Percentiles rank a stretch among this genome's conserved stretches.
Conservation (phyloP, 2,113 vertebrate species). For the Ceyx melanurus region DNA sequence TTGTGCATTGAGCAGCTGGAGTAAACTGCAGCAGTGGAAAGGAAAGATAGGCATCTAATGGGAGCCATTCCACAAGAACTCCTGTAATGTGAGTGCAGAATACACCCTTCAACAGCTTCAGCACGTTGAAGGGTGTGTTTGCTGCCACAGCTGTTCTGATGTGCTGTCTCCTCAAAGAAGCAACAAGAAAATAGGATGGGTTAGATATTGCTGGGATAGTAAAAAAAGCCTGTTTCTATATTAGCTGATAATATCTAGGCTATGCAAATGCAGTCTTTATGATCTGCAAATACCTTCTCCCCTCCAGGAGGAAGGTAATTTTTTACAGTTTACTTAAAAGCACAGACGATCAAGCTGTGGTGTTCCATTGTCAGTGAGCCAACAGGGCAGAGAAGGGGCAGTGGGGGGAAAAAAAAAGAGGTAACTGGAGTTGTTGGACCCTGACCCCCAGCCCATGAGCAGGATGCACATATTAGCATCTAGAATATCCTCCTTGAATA, state of each 20-base stretch:
- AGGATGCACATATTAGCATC: neutral
- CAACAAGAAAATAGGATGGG: neutral
- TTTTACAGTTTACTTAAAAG: neutral
- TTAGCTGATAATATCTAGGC: constrained; percentile 8
- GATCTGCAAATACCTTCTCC: neutral
- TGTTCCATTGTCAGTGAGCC: neutral
- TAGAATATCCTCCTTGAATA: neutral
- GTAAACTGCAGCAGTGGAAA: neutral
- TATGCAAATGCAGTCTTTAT: neutral
- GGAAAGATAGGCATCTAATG: neutral
- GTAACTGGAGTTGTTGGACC: neutral
- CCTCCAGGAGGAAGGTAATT: neutral
- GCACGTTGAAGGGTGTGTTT: neutral
- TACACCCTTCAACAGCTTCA: too few species aligned
- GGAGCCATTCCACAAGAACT: neutral
- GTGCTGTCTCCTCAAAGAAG: neutral
- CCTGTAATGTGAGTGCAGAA: neutral
- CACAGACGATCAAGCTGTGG: neutral
- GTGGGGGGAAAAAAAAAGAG: fast-evolving
- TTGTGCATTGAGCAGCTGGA: neutral
- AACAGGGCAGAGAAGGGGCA: neutral
- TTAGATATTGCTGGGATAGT: neutral
- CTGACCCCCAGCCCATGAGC: neutral
- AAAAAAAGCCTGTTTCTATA: neutral
- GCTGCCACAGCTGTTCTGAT: neutral